phyloP scores from a whole-genome alignment of 2,888 invertebrate species.

The Megaustenia siamemsis region DNA sequence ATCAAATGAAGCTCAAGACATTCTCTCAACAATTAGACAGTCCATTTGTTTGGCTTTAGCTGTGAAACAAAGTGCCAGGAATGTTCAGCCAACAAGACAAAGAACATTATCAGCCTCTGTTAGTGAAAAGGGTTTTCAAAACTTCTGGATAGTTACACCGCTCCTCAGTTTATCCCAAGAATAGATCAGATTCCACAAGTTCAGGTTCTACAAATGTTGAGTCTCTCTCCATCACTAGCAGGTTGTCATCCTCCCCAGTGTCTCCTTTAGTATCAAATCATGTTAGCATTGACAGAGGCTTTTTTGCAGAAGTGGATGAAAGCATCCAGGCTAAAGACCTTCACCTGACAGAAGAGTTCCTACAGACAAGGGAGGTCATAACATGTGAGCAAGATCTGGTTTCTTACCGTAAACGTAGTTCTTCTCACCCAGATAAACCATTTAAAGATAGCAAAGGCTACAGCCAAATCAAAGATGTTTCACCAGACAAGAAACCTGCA shows the following conservation, averaged over 20 bases:
- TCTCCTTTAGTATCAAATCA: background rate
- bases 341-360: background rate
- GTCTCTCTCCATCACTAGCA: background rate
- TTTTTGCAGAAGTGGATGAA: slow-evolving; percentile 22
- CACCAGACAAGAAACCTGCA: background rate
- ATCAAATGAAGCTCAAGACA: slow-evolving; percentile 29
- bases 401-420: background rate
- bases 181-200: slow-evolving; percentile 31
- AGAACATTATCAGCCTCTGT: slow-evolving; percentile 32
- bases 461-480: slow-evolving; percentile 29
- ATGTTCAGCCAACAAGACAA: background rate
- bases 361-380: background rate
- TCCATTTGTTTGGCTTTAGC: slow-evolving; percentile 47
- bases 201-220: slow-evolving; percentile 13
- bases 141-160: slow-evolving; percentile 6
- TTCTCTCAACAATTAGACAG: slow-evolving; percentile 35
- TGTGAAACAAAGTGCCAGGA: slow-evolving; percentile 33
- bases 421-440: background rate
- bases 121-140: slow-evolving; percentile 45
- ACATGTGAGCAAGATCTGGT: background rate
- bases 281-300: background rate
- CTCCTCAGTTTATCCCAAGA: background rate
- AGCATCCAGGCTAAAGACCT: background rate
- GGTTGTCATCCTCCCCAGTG: background rate
- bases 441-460: slow-evolving; percentile 3